A percentile compares a stretch with the other conserved stretches of the same genome.
Evolutionary conservation across 2,888 invertebrate species (phyloP).

Genomic region (Melanargia galathea): DNA sequence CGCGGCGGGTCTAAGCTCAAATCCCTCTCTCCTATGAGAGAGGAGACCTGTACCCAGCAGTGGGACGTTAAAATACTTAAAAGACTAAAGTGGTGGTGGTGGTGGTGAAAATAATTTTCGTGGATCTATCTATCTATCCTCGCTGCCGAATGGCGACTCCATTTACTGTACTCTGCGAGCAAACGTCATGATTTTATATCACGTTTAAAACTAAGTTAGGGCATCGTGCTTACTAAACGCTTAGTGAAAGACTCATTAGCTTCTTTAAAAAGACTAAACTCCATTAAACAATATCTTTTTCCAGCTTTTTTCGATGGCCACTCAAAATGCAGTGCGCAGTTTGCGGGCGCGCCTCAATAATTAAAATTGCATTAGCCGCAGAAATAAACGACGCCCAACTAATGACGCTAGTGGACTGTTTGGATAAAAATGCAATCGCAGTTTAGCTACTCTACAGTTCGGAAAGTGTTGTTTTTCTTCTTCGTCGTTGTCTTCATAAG

Average conservation of each 20-base stretch:
- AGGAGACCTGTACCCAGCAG: too few species aligned
- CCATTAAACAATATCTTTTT: conserved; percentile 32
- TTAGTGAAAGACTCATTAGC: conserved; percentile 1
- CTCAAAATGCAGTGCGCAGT: conserved; percentile 72
- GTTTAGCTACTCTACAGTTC: background rate
- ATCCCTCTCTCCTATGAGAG: too few species aligned
- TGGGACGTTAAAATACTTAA: too few species aligned
- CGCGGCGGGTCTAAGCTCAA: too few species aligned
- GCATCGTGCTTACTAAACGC: background rate
- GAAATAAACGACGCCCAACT: conserved; percentile 51
- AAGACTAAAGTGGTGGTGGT: too few species aligned
- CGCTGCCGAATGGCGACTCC: too few species aligned
- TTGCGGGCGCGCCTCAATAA: conserved; percentile 76
- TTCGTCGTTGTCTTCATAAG: background rate
- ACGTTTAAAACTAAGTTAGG: too few species aligned
- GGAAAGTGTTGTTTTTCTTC: background rate
- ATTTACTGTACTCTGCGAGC: too few species aligned
- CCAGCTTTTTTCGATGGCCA: conserved; percentile 20
- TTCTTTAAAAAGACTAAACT: background rate
- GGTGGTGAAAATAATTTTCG: too few species aligned
- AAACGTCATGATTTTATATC: too few species aligned
- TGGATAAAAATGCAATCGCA: conserved; percentile 60
- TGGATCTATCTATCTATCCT: too few species aligned
- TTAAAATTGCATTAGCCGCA: conserved; percentile 81
- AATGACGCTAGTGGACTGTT: conserved; percentile 71